phyloP scores from a whole-genome alignment of 2,888 invertebrate species.

The Xylota sylvarum region DNA sequence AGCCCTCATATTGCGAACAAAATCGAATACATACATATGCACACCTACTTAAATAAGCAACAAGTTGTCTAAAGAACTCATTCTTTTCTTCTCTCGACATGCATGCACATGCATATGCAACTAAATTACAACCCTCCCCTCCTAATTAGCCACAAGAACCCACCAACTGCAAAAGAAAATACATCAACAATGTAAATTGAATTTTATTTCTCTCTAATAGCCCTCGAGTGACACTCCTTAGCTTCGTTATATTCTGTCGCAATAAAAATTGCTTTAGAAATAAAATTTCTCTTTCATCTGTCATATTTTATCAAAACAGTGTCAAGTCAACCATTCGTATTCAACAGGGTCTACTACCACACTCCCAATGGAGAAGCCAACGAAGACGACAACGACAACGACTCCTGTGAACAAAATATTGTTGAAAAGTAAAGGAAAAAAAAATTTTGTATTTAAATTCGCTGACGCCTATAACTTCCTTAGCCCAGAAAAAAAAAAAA shows the following conservation, averaged over 20 bases:
- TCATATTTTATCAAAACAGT: conserved; percentile 49
- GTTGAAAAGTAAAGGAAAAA: not conserved
- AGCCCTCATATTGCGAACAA: too few species aligned
- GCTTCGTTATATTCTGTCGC: conserved; percentile 33
- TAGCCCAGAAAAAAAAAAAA: conserved; percentile 8
- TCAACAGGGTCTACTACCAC: conserved; percentile 31
- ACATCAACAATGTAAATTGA: not conserved
- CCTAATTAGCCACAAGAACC: not conserved
- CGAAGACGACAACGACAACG: not conserved
- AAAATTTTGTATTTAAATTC: conserved; percentile 45
- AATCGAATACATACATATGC: not conserved
- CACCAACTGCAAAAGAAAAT: conserved; percentile 9
- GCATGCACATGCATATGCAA: too few species aligned
- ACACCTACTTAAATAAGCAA: too few species aligned
- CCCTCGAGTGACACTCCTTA: conserved; percentile 31
- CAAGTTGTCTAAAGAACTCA: too few species aligned
- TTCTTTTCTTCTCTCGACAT: too few species aligned
- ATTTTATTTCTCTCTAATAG: conserved; percentile 28
- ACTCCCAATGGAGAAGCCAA: not conserved
- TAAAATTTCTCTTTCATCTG: conserved; percentile 32
- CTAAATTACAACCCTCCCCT: too few species aligned
- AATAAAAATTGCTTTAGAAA: conserved; percentile 26
- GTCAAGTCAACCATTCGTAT: conserved; percentile 58
- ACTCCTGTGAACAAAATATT: conserved; percentile 7
- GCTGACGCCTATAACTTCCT: conserved; percentile 63